Evolutionary conservation across 2,113 vertebrate species (phyloP), one percentile per base, ranked within the genome.

Genomic region (Pogonocichla stellata): DNA sequence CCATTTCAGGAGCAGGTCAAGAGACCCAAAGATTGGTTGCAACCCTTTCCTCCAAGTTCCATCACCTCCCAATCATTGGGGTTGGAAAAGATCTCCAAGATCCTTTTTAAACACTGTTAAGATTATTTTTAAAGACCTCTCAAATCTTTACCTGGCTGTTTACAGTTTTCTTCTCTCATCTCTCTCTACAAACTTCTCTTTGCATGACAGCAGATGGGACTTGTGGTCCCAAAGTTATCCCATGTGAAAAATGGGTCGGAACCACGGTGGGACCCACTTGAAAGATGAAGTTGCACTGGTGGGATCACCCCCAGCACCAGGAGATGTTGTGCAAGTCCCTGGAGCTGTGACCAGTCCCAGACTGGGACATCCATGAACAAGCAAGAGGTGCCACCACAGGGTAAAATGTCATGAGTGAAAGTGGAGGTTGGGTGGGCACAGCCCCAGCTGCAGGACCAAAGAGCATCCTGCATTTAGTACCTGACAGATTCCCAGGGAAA

Each of bases 11-110:
- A 43, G 10, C 5, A 31, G 14, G 13, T 51, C 11, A 69, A 28
- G 13, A 51, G 33, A 73, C 8, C 38, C 23, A 28, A 42, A 78
- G 11, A 7, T 9, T 10, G 8, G 4, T 26, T 45, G 10, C 17
- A 64, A 36, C 1, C 1, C 9, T 47, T 72, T 53, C 12, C 31
- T 75, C 16, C 12, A 38, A 33, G 14, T 8, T 67, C 43, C 58
- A 20, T 8, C 38, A 16, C 6, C 47, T 31, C 9, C 29, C 53
- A 61, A 31, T 42, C 1, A 0, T 0, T 47, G 18, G 34, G 9
- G 17, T 48, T 19, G 9, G 61, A 40, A 40, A 75, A 82, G 33
- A 45, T 19, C 19, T 34, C 12, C 28, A 57, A n/a, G 45, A 25
- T 60, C n/a, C 18, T 25, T 38, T 38, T 53, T 8, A 40, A 86